Evolutionary conservation across 2,113 vertebrate genomes (phyloP).

Genomic region (Nansenia antarctica): DNA sequence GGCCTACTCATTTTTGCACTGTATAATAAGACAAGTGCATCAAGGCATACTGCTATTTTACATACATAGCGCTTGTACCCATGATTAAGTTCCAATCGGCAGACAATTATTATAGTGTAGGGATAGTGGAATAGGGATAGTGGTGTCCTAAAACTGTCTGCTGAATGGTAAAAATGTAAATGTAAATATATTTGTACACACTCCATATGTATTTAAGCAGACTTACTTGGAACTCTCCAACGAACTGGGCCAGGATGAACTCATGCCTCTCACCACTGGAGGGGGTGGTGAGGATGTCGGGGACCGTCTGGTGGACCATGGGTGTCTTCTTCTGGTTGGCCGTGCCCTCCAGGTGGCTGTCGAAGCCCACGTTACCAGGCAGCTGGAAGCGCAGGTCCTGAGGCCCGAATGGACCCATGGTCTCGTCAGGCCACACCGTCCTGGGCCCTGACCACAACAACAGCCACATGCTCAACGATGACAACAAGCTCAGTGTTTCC

Average conservation of each 20-base stretch:
- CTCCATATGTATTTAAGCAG: too few species aligned
- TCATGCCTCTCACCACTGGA: constrained; percentile 81
- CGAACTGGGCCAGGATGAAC: constrained; percentile 82
- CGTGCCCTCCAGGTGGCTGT: constrained; percentile 79
- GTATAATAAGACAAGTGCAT: background rate
- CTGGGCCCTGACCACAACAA: constrained; percentile 78
- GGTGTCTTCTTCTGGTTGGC: constrained; percentile 67
- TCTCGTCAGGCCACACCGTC: constrained; percentile 88
- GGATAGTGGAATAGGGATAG: too few species aligned
- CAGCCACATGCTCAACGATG: too few species aligned
- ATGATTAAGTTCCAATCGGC: too few species aligned
- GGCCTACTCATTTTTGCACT: background rate
- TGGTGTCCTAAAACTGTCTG: too few species aligned
- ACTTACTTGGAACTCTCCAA: constrained; percentile 83
- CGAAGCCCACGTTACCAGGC: constrained; percentile 87
- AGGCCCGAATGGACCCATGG: constrained; percentile 85
- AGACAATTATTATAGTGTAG: too few species aligned
- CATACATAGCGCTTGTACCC: too few species aligned
- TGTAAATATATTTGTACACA: too few species aligned
- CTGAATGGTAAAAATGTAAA: too few species aligned
- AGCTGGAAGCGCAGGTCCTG: constrained; percentile 89
- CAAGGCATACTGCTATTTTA: too few species aligned
- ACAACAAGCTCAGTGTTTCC: too few species aligned
- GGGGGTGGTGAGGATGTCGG: constrained; percentile 82
- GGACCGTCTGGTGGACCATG: constrained; percentile 61